phyloP scores from a whole-genome alignment of 2,113 vertebrate species.

The Salminus brasiliensis region DNA sequence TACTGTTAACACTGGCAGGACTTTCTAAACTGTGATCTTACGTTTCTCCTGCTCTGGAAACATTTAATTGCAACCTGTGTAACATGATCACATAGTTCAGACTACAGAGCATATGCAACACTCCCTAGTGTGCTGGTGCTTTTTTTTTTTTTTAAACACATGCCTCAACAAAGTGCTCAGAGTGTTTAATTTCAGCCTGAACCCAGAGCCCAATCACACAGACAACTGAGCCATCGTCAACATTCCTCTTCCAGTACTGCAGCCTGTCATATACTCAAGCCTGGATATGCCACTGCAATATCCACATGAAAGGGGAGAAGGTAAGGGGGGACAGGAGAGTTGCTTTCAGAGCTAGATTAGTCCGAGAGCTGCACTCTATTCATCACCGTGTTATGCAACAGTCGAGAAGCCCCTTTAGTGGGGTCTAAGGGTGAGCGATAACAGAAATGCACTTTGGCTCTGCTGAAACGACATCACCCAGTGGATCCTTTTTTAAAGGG shows the following conservation, averaged over 20 bases:
- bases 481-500: conserved; percentile 18
- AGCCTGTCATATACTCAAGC: conserved; percentile 2
- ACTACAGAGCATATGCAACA: background rate
- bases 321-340: conserved; percentile 23
- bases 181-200: conserved; percentile 16
- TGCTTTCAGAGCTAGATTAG: conserved; percentile 25
- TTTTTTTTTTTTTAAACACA: conserved; percentile 5
- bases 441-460: background rate
- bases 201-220: background rate
- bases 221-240: conserved; percentile 19
- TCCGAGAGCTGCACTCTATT: conserved; percentile 35
- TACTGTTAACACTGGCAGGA: no score
- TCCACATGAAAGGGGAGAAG: conserved; percentile 51
- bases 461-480: background rate
- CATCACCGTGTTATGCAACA: conserved; percentile 38
- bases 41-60: background rate
- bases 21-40: background rate
- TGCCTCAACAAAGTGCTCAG: conserved; percentile 28
- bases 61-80: background rate
- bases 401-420: background rate
- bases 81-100: background rate
- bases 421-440: background rate
- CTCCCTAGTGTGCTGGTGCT: background rate
- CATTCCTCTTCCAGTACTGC: conserved; percentile 12
- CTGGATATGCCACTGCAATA: conserved; percentile 18